These are phyloP conservation scores for Chaetogeoica ovagalla DNA, from an alignment of 2,888 invertebrate genomes.

Conservation along the genomic window DNA sequence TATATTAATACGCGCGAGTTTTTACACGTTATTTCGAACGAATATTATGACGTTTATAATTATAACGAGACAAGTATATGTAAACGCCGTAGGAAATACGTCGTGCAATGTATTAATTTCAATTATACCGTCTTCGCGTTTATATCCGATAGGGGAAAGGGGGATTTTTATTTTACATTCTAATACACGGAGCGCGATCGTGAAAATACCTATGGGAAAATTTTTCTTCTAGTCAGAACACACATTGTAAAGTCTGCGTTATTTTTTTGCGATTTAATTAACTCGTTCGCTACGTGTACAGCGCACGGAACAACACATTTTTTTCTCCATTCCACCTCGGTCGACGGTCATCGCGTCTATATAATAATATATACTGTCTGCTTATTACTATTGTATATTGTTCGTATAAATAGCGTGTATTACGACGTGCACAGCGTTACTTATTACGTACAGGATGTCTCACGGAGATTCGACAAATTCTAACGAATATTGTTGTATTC, in stretches of 20 bases:
- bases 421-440: too few species aligned
- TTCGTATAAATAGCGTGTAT: too few species aligned
- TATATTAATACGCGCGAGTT: too few species aligned
- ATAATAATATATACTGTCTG: too few species aligned
- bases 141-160: not conserved
- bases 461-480: too few species aligned
- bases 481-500: too few species aligned
- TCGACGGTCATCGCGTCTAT: too few species aligned
- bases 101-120: not conserved
- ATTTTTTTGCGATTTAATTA: conserved; percentile 14
- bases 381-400: too few species aligned
- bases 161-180: not conserved
- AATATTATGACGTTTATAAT: too few species aligned
- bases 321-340: not conserved
- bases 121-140: not conserved
- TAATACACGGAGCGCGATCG: not conserved
- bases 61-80: too few species aligned
- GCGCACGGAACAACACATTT: not conserved
- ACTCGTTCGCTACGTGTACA: not conserved
- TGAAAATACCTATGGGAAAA: conserved; percentile 20
- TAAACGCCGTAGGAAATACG: not conserved
- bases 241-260: not conserved
- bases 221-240: not conserved
- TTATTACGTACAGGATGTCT: too few species aligned
- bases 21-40: too few species aligned